phyloP scores from a whole-genome alignment of 2,888 invertebrate genomes.

The Drosophila tripunctata region DNA sequence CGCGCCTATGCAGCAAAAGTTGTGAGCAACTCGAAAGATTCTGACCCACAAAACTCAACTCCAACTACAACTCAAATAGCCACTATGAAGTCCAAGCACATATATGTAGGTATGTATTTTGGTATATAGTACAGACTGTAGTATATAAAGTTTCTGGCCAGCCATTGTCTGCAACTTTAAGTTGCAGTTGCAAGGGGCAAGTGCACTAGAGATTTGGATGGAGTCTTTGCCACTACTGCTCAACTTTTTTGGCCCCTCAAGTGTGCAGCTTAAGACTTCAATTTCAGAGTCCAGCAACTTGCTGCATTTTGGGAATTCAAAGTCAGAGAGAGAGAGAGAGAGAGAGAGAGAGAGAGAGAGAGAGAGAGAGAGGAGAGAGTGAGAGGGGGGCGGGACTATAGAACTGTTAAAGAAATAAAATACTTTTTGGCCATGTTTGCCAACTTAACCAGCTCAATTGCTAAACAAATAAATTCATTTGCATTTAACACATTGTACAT shows the following conservation, averaged over 20 bases:
- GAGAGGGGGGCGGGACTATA: neutral
- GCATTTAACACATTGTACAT: conserved; percentile 6
- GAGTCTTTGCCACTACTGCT: conserved; percentile 27
- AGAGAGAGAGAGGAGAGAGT: neutral
- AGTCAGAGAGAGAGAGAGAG: neutral
- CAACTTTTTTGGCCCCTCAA: conserved; percentile 29
- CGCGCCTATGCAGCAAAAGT: conserved; percentile 58
- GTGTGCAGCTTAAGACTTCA: conserved; percentile 30
- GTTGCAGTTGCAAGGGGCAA: conserved; percentile 26
- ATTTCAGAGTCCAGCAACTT: conserved; percentile 33
- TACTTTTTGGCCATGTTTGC: conserved; percentile 5
- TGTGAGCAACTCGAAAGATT: conserved; percentile 18
- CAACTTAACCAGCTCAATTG: conserved; percentile 20
- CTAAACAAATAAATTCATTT: conserved; percentile 23
- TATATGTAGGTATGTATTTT: neutral
- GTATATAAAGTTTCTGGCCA: conserved; percentile 48
- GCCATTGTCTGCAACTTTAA: conserved; percentile 32
- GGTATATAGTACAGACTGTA: neutral
- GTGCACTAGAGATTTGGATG: conserved; percentile 17
- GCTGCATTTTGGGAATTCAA: neutral
- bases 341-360: neutral
- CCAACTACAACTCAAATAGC: neutral
- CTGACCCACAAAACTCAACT: conserved; percentile 27
- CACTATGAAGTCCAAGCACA: conserved; percentile 5
- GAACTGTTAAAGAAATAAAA: conserved; percentile 28